Conservation (phyloP, 2,113 vertebrate species). For the Peromyscus polionotus region DNA sequence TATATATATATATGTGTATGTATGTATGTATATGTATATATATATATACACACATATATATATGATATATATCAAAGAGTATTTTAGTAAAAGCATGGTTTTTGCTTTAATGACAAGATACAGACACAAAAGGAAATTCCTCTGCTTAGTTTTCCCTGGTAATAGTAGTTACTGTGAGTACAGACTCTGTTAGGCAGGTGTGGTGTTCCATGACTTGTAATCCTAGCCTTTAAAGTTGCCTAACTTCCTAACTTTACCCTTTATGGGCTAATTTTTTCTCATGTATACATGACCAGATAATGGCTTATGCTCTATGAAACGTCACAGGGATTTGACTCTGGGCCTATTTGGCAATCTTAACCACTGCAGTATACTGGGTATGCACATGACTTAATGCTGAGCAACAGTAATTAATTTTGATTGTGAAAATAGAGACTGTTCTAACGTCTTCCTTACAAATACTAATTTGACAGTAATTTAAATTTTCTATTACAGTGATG, state of each 20-base stretch:
- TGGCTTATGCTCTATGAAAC: not conserved
- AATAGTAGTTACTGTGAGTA: not conserved
- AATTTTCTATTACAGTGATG: conserved; percentile 85
- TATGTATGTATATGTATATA: too few species aligned
- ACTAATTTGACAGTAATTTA: conserved; percentile 37
- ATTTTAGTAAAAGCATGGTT: not conserved
- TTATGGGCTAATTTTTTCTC: not conserved
- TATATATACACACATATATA: too few species aligned
- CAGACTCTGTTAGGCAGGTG: not conserved
- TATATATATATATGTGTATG: not conserved
- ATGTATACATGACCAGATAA: not conserved
- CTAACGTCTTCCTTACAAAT: conserved; percentile 3
- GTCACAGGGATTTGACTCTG: not conserved
- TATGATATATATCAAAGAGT: not conserved
- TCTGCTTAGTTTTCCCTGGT: not conserved
- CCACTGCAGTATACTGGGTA: not conserved
- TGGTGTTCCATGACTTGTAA: not conserved
- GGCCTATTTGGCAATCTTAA: not conserved
- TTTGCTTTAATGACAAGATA: conserved; percentile 14
- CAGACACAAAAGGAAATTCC: not conserved
- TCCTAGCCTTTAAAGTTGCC: not conserved
- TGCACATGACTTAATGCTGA: not conserved
- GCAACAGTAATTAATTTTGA: not conserved
- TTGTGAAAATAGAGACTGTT: conserved; percentile 27
- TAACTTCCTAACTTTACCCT: not conserved